These are phyloP conservation scores for Porites evermanni DNA, from an alignment of 92 coral and sea anemone genomes.

Conservation along the genomic window DNA sequence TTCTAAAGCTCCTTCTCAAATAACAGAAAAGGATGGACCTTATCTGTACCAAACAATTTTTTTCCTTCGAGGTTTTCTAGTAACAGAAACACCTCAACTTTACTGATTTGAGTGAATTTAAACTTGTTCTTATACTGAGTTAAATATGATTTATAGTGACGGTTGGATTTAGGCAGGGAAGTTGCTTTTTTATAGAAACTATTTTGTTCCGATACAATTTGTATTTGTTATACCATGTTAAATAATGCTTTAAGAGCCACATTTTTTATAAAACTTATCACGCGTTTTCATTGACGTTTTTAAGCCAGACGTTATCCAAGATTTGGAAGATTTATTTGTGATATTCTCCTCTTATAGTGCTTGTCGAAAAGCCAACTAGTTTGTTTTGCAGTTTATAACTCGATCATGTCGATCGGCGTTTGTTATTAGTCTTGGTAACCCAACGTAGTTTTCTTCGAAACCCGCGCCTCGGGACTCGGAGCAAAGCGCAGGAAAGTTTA, in stretches of 20 bases:
- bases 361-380: too few species aligned
- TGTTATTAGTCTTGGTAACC: too few species aligned
- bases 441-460: too few species aligned
- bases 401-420: too few species aligned
- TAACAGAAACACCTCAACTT: background rate
- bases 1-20: background rate
- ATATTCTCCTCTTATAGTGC: too few species aligned
- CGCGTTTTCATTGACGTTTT: slow-evolving; percentile 44
- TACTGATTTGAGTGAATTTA: too few species aligned
- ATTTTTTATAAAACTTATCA: slow-evolving; percentile 49
- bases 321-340: slow-evolving; percentile 45
- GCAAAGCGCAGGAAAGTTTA: too few species aligned
- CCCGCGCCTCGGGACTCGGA: too few species aligned
- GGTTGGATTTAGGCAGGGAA: too few species aligned
- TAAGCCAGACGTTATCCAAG: slow-evolving; percentile 54
- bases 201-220: slow-evolving; percentile 35
- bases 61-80: slow-evolving; percentile 4
- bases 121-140: background rate
- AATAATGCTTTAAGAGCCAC: slow-evolving; percentile 46
- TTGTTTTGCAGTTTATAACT: too few species aligned
- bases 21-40: background rate
- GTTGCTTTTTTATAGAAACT: background rate
- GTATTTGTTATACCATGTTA: slow-evolving; percentile 20
- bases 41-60: slow-evolving; percentile 2
- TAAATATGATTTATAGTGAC: slow-evolving; percentile 4